These are phyloP conservation scores for Cryptotis parvus DNA, from an alignment of 2,113 vertebrate species.

Conservation along the genomic window DNA sequence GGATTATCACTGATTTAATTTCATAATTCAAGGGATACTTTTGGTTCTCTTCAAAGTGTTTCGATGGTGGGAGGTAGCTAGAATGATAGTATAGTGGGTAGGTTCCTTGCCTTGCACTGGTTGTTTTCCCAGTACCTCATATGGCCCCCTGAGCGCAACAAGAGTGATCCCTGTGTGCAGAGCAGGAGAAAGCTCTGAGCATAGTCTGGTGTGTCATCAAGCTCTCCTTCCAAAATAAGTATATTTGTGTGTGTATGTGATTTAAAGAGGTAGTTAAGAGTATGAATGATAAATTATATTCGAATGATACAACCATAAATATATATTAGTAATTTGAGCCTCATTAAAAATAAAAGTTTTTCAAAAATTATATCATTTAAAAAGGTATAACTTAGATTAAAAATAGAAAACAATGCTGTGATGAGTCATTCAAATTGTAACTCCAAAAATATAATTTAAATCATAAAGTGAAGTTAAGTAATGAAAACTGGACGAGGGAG, in stretches of 20 bases:
- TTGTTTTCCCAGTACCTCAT: too few relatives aligned
- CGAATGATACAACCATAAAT: neutral
- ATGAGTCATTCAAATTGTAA: too few relatives aligned
- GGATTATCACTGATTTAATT: constrained; percentile 26
- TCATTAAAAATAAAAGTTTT: neutral
- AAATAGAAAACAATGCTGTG: neutral
- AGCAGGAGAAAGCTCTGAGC: too few relatives aligned
- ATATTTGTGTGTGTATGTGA: neutral
- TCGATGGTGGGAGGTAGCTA: too few relatives aligned
- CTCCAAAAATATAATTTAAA: neutral
- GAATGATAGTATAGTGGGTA: too few relatives aligned
- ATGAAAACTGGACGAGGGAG: neutral
- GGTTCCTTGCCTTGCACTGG: too few relatives aligned
- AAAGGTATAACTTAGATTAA: neutral
- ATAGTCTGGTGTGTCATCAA: too few relatives aligned
- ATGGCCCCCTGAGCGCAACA: too few relatives aligned
- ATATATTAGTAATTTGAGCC: neutral
- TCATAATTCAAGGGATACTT: neutral
- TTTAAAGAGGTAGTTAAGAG: neutral
- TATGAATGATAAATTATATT: neutral
- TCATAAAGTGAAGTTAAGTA: neutral
- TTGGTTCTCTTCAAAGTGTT: neutral
- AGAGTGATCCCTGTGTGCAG: too few relatives aligned
- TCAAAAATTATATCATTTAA: neutral
- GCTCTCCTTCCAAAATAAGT: too few relatives aligned